Base-by-base conservation (phyloP, 1,140 invertebrate genomes). In the Euglossa dilemma region DNA sequence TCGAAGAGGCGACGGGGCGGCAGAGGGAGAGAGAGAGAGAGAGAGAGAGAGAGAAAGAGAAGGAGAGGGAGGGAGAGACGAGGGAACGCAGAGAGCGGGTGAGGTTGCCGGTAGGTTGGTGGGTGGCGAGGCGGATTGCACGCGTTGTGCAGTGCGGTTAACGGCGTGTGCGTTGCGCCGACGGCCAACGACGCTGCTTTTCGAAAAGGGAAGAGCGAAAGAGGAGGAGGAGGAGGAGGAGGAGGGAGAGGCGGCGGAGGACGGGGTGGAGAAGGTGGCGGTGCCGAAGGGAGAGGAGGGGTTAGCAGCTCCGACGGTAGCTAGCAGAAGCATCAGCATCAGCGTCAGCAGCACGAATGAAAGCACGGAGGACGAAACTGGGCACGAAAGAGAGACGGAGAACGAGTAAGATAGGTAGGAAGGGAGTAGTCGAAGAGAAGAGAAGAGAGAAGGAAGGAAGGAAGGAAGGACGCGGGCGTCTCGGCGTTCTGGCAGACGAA, bases 401-500 rank as follows among this genome's bases (percentile, higher is more conserved):
- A 86, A 83, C 28, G 83, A 80, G 84, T 84, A 73, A 85, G 82
- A 43, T 57, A 36, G 66, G 80, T 74, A 84, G 79, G 74, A 81
- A 84, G 77, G 71, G 79, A 59, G 82, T 73, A 28, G 69, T 28
- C 43, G 77, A 76, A 85, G 80, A 56, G 73, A 77, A 61, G 70
- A 47, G 77, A 57, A 78, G 59, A 50, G 77, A 72, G 64, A 83
- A 72, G 83, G 86, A 83, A 85, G 83, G 87, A 88, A 86, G 82
- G 88, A 89, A 91, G 90, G 92, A 93, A 93, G 91, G 91, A 92
- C 90, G 91, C 90, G 91, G 92, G 91, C 92, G 93, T 94, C 93
- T 93, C 93, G 92, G 91, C 90, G 92, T 93, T 94, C 93, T 93
- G 93, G 93, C 93, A 94, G 93, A 94, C 93, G 93, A 94, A 94